Percentiles rank a stretch among this genome's conserved stretches.
Evolutionary conservation across 2,888 invertebrate genomes (phyloP).

Genomic region (Thera britannica): DNA sequence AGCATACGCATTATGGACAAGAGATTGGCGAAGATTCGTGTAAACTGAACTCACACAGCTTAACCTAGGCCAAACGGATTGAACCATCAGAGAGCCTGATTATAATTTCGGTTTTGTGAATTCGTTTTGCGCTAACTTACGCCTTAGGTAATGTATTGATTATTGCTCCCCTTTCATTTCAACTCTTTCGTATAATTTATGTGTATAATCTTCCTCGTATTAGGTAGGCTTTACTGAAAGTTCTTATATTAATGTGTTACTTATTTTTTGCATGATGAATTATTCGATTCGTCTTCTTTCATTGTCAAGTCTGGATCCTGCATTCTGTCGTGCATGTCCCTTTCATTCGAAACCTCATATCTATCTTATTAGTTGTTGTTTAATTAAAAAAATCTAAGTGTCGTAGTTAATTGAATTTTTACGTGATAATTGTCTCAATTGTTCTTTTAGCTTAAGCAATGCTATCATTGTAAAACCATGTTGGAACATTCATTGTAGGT

Average conservation of each 20-base stretch:
- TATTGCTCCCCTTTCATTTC: constrained; percentile 56
- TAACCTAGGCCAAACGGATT: background rate
- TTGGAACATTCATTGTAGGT: constrained; percentile 50
- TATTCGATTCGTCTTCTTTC: constrained; percentile 59
- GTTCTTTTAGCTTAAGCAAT: constrained; percentile 50
- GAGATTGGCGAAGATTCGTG: constrained; percentile 48
- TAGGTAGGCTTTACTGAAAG: constrained; percentile 45
- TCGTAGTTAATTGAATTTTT: constrained; percentile 46
- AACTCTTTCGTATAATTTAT: constrained; percentile 60
- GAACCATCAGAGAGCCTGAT: background rate
- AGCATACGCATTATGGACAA: constrained; percentile 27
- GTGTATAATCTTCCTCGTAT: constrained; percentile 44
- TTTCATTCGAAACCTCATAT: constrained; percentile 57
- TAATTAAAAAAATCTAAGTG: constrained; percentile 46
- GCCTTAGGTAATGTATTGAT: constrained; percentile 59
- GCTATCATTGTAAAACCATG: constrained; percentile 47
- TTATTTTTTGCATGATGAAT: constrained; percentile 46
- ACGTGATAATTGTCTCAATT: constrained; percentile 24
- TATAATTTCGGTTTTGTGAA: constrained; percentile 36
- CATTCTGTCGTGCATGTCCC: constrained; percentile 70
- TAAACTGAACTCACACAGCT: constrained; percentile 48
- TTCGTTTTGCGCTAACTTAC: constrained; percentile 17
- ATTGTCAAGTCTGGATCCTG: constrained; percentile 63
- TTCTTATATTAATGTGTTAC: constrained; percentile 49
- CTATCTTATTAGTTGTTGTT: constrained; percentile 60